phyloP scores from a whole-genome alignment of 1,140 invertebrate genomes.

The Drosophila pseudoobscura region DNA sequence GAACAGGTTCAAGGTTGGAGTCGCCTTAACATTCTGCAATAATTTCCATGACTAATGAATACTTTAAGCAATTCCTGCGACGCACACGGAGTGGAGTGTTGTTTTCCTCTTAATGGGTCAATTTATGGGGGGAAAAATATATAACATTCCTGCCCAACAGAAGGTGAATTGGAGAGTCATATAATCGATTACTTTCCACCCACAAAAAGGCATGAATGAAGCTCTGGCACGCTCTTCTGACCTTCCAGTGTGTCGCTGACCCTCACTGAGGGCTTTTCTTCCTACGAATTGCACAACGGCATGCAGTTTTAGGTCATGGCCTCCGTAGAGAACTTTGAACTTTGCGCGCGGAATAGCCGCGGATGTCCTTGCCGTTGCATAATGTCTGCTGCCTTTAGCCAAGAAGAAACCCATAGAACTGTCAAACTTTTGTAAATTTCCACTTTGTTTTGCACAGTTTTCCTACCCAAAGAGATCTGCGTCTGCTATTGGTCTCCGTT shows the following conservation, averaged over 20 bases:
- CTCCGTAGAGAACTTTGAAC: constrained; percentile 57
- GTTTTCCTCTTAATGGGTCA: too few species aligned
- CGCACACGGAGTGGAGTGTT: too few species aligned
- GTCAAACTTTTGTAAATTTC: constrained; percentile 43
- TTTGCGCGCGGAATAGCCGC: constrained; percentile 1
- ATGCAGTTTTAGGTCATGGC: constrained; percentile 17
- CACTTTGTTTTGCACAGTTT: constrained; percentile 2
- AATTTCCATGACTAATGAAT: too few species aligned
- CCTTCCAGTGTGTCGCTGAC: constrained; percentile 25
- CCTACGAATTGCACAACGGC: constrained; percentile 4
- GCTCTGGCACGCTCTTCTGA: constrained; percentile 1
- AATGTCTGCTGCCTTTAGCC: constrained; percentile 5
- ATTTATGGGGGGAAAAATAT: too few species aligned
- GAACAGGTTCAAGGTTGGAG: too few species aligned
- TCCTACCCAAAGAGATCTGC: not conserved
- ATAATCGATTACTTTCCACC: constrained; percentile 14
- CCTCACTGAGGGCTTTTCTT: not conserved
- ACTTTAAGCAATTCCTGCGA: too few species aligned
- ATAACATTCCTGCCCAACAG: not conserved
- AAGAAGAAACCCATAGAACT: constrained; percentile 68
- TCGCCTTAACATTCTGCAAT: too few species aligned
- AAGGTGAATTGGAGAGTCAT: not conserved
- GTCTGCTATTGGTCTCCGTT: constrained; percentile 15
- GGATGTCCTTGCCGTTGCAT: constrained; percentile 25
- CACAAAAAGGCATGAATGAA: constrained; percentile 4